Base-by-base conservation (phyloP, 2,797 vertebrate species). In the Phalloptychus januarius region DNA sequence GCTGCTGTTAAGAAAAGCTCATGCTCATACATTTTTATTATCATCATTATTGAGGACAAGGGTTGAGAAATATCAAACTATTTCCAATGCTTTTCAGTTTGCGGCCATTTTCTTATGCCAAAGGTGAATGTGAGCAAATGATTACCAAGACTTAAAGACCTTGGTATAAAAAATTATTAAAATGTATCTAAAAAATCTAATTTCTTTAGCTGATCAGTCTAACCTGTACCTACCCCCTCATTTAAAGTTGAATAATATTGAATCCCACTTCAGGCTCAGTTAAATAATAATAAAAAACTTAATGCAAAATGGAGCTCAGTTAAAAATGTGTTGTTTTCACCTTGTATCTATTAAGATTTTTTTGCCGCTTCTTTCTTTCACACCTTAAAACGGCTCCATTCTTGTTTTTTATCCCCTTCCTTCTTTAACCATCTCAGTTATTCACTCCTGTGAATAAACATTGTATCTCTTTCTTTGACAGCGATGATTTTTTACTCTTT, bases 361-460 rank as follows among this genome's bases (percentile, higher is more conserved):
- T 15, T 72, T 71, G 65, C 50, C 12, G 1, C 58, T 40, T 20
- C 61, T 36, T 65, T 38, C 20, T 36, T 67, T 67, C 63, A 23
- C 63, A 40, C 20, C 36, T 67, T 40, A 65, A 65, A 36, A 65
- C 7, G 33, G 61, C 33, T 65, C 33, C 61, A 63, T 36, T 63
- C 58, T 63, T 63, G 33, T 48, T 67, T 42, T 61, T 31, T 25
- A 69, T 56, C 46, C 42, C 46, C 42, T 42, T 12, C 28, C 38
- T 2, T 42, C 8, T 52, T 74, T 73, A 61, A 20, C 7, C 40
- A 10, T 76, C 28, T 74, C 13, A 54, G 46, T 76, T 74, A 50
- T 82, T 69, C 61, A 56, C 44, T 25, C 46, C 52, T 28, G 67
- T 73, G 10, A 72, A 73, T 54, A 85, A n/a, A 50, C 52, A 58